Base-by-base conservation (phyloP, 2,113 vertebrate genomes). In the Sigmodon hispidus region DNA sequence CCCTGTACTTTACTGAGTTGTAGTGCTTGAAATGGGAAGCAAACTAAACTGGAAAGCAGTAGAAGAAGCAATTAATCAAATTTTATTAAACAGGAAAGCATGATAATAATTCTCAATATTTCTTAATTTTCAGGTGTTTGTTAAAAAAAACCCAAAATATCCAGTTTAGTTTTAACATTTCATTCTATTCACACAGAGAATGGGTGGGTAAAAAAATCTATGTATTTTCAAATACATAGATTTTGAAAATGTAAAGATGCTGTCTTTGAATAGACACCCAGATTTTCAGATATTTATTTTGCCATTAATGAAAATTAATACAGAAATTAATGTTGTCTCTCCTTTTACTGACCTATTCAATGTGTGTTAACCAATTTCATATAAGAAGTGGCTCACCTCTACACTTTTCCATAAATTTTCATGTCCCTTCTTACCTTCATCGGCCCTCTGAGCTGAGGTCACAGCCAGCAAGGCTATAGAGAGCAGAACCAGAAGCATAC, bases 401-500 rank as follows among this genome's bases (percentile, higher is more conserved):
- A 36, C 19, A 43, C 50, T 83, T 76, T 80, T 36, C 10, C n/a
- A 17, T 63, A 26, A 77, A 22, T 55, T 48, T 69, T 45, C 3
- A 17, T 48, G 36, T 67, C 52, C 34, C 57, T 5, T 75, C 73
- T 96, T 85, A 96, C 95, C 70, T 2, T 75, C 13, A 12, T 22
- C 0, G 10, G 7, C 2, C 4, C 1, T 36, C 19, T 91, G 88
- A 76, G 94, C 85, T 21, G 96, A 93, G 65, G 26, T 93, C 88
- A 96, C 59, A 59, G 40, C 65, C 75, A 97, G 29, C 50, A 97
- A 36, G 34, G 48, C 52, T 65, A 26, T 4, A 0, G 85, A 80
- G 31, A 95, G 24, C n/a, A 97, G 40, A 16, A 90, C 70, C 57
- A 95, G 57, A 67, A 95, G 17, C 31, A 96, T 77, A 92, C 59